Percentiles rank a stretch among this genome's conserved stretches.
These are phyloP conservation scores for Platorchestia sp. DNA, from an alignment of 1,140 invertebrate genomes.

Conservation along the genomic window DNA sequence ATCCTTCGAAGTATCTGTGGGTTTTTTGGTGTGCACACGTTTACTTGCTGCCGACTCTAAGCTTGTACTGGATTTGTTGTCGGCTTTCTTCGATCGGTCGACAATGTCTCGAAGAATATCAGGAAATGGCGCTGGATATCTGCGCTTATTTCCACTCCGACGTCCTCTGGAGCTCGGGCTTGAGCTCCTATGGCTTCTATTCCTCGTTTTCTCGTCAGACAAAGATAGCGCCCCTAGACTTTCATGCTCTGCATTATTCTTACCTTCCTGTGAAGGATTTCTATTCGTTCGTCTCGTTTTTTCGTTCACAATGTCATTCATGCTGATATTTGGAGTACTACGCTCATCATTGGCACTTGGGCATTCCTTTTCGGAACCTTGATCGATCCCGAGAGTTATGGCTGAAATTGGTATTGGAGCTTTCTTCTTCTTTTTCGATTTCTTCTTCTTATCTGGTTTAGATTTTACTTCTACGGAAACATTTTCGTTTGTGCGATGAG, in stretches of 20 bases:
- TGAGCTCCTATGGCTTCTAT: not conserved
- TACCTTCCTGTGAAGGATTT: not conserved
- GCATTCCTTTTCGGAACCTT: not conserved
- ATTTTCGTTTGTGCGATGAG: not conserved
- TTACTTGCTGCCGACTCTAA: not conserved
- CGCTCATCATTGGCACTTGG: not conserved
- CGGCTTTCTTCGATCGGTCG: not conserved
- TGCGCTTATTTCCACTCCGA: not conserved
- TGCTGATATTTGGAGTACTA: no score
- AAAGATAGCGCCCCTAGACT: not conserved
- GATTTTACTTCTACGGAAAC: not conserved
- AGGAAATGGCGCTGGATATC: not conserved
- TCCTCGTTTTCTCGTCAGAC: not conserved
- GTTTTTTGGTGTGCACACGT: not conserved
- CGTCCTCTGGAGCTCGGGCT: not conserved
- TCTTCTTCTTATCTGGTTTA: not conserved
- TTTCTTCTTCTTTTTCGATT: not conserved
- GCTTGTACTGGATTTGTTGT: not conserved
- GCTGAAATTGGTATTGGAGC: not conserved
- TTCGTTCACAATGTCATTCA: not conserved
- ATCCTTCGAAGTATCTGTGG: not conserved
- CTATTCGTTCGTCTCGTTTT: not conserved
- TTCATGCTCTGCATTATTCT: not conserved
- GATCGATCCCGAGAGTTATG: not conserved
- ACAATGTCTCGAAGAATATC: constrained; percentile 20